Conservation (phyloP, 2,797 vertebrate genomes). For the Sitta carolinensis region DNA sequence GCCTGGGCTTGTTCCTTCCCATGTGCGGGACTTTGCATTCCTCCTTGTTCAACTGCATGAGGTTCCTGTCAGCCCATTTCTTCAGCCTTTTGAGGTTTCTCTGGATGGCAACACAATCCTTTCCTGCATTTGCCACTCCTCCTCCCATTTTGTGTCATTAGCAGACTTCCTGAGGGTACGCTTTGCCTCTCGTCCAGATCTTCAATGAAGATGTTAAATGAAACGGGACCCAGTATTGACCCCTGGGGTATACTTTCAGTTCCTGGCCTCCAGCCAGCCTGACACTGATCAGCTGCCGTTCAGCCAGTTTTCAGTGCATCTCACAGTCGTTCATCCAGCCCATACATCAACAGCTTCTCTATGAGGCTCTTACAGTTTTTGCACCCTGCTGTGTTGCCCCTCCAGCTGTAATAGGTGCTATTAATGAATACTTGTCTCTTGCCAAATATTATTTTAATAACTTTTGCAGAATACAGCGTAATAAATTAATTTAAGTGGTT, state of each 20-base stretch:
- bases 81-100: neutral
- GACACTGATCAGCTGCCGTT: neutral
- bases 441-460: neutral
- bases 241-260: neutral
- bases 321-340: neutral
- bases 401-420: neutral
- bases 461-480: neutral
- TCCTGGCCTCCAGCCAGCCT: neutral
- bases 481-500: neutral
- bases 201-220: neutral
- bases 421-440: neutral
- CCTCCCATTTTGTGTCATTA: neutral
- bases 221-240: neutral
- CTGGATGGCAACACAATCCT: neutral
- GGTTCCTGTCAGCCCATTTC: neutral
- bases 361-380: neutral
- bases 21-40: neutral
- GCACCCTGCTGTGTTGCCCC: neutral
- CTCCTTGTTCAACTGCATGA: neutral
- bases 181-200: neutral
- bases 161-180: neutral
- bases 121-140: neutral
- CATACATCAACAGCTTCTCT: neutral
- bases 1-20: neutral
- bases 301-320: neutral